Base-by-base conservation (phyloP, 2,888 invertebrate species). In the Stenoptilia bipunctidactyla region DNA sequence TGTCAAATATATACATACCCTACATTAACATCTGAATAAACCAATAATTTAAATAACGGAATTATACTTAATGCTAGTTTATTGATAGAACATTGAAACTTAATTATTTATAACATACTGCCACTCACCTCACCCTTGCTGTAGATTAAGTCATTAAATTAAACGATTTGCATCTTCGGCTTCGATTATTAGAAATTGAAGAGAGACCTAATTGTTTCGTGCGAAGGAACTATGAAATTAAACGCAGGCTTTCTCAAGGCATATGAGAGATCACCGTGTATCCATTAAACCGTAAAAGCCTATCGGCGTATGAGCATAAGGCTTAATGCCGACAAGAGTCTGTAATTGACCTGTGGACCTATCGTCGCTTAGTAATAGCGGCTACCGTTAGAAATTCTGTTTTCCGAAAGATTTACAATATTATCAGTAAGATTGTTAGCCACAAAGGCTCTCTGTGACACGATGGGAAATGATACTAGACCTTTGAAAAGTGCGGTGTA, bases 401-500 rank as follows among this genome's bases (percentile, higher is more conserved):
- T 9, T 25, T 25, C 25, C 9, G 4, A 30, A n/a, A 30, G 2
- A 9, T 30, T 9, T 10, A 10, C 4, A 30, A 30, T 20, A 20
- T 20, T 20, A 20, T 30, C 30, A 30, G n/a, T 30, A 12, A 30
- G n/a, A 12, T n/a, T 9, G 12, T 8, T 8, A 9, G n/a, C 30
- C 30, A 30, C 30, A 30, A 10, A 6, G 5, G 25, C 25, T 30
- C 10, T 8, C 3, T 30, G 30, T 30, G n/a, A 30, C 9, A 8
- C 30, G 3, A 20, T 20, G 20, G 20, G 20, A 20, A 20, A 51
- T 53, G 30, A n/a, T 30, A 30, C 2, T 10, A n/a, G 30, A 30
- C 30, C 9, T 61, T 54, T 61, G 64, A 64, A 66, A 65, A 67
- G 62, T 65, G 58, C 58, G 56, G 63, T 58, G 56, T 33, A 56